Base-by-base conservation (phyloP, 1,140 invertebrate species). In the Oryctes rhinoceros region DNA sequence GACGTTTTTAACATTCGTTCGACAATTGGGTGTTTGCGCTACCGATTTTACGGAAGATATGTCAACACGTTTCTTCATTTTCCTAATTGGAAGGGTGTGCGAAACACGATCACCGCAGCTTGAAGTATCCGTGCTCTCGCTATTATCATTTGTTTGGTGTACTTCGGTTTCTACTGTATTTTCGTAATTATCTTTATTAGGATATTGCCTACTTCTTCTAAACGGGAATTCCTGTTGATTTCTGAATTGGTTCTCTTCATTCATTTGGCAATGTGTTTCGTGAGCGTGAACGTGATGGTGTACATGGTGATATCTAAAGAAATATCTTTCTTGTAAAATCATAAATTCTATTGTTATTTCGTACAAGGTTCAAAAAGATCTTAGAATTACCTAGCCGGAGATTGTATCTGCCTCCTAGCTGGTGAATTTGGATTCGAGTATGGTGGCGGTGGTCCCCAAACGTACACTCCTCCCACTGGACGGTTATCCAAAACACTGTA, bases 391-490 rank as follows among this genome's bases (percentile, higher is more conserved):
- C 86, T 80, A 75, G 84, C 80, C 20, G 86, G 86, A 0, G 85
- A 87, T 47, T 84, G 81, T 30, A 84, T 81, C 7, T 85, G 71
- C 65, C 85, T 79, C 80, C 92, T 87, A 0, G 91, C 91, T 3
- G 91, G 91, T 84, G 91, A 92, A 80, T 92, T 92, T 4, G 92
- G 93, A 83, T 94, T 92, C 76, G 92, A 93, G 84, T 94, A 94
- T 0, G 93, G 93, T 2, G 93, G 93, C 11, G 93, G 93, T 15
- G 93, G 93, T 18, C 93, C 93, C 93, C 93, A 94, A 15, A 94
- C 86, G 79, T 88, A 88, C 10, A 87, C 87, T 6, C 87, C 87
- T 5, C 86, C 85, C 74, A 85, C 83, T 18, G 90, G 90, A 6
- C 90, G 86, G 11, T 90, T 86, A 75, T 91, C 90, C 35, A 91